A percentile compares a stretch with the other conserved stretches of the same genome.
Evolutionary conservation across 1,140 invertebrate species (phyloP).

Genomic region (Sitodiplosis mosellana): DNA sequence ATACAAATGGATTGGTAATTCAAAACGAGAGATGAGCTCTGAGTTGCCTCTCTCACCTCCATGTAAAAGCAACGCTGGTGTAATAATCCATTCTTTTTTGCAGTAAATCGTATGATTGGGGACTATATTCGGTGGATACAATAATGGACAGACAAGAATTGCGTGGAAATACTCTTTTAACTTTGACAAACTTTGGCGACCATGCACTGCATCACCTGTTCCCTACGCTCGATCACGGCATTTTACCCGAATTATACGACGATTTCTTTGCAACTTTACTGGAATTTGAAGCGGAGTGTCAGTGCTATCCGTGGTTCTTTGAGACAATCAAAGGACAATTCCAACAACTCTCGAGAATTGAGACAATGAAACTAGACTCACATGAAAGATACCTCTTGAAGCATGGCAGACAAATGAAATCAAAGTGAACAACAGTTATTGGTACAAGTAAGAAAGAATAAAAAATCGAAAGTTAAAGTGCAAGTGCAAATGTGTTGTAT

Average conservation of each 20-base stretch:
- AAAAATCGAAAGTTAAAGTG: no score
- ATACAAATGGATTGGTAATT: no score
- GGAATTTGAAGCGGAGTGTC: slow-evolving; percentile 42
- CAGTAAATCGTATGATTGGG: slow-evolving; percentile 51
- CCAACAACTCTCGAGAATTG: slow-evolving; percentile 35
- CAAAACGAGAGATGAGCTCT: no score
- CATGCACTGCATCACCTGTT: slow-evolving; percentile 66
- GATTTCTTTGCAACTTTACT: slow-evolving; percentile 44
- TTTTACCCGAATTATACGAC: slow-evolving; percentile 41
- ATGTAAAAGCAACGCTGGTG: no score
- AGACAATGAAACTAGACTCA: slow-evolving; percentile 18
- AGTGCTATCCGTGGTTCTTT: slow-evolving; percentile 23
- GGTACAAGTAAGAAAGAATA: no score
- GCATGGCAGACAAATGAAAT: no score
- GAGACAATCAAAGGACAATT: slow-evolving; percentile 49
- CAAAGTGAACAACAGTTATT: no score
- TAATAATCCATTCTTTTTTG: no score
- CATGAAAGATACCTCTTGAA: no score
- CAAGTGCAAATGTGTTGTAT: no score
- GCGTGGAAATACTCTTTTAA: slow-evolving; percentile 42
- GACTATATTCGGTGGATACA: slow-evolving; percentile 54
- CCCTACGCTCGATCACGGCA: slow-evolving; percentile 62
- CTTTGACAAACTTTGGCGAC: slow-evolving; percentile 52
- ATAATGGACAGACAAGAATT: slow-evolving; percentile 50
- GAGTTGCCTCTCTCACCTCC: no score